Conservation (phyloP, 2,888 invertebrate species). For the Syrista parreyssii region DNA sequence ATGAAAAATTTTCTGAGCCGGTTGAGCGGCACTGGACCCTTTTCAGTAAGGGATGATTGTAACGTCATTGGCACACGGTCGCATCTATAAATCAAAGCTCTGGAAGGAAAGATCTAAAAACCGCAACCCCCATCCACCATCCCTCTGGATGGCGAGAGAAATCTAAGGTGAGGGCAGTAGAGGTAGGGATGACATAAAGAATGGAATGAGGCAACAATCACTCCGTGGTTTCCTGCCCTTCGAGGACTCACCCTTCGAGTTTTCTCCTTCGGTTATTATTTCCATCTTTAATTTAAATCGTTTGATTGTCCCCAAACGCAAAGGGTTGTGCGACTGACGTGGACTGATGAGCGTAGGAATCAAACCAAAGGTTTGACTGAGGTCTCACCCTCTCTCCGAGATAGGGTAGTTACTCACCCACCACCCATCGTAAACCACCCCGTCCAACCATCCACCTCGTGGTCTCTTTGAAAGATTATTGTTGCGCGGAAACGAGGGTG, state of each 20-base stretch:
- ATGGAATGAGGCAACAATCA: neutral
- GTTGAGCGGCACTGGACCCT: constrained; percentile 2
- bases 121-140: neutral
- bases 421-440: neutral
- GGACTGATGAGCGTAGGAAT: constrained; percentile 38
- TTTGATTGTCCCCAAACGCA: constrained; percentile 37
- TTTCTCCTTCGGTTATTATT: constrained; percentile 39
- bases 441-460: constrained; percentile 3
- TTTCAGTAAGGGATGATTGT: neutral
- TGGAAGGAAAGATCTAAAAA: constrained; percentile 31
- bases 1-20: neutral
- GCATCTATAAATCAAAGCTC: constrained; percentile 42
- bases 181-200: neutral
- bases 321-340: constrained; percentile 53
- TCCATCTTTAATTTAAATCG: constrained; percentile 55
- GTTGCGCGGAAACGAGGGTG: constrained; percentile 23
- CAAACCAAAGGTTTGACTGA: constrained; percentile 19
- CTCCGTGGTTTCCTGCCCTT: neutral
- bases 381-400: constrained; percentile 7
- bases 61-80: constrained; percentile 12
- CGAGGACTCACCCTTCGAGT: constrained; percentile 20
- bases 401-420: constrained; percentile 2
- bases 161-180: neutral
- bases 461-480: constrained; percentile 24
- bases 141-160: neutral